A percentile compares a stretch with the other conserved stretches of the same genome.
These are phyloP conservation scores for Pseudobourletiella spinata DNA, from an alignment of 1,140 invertebrate species.

Conservation along the genomic window DNA sequence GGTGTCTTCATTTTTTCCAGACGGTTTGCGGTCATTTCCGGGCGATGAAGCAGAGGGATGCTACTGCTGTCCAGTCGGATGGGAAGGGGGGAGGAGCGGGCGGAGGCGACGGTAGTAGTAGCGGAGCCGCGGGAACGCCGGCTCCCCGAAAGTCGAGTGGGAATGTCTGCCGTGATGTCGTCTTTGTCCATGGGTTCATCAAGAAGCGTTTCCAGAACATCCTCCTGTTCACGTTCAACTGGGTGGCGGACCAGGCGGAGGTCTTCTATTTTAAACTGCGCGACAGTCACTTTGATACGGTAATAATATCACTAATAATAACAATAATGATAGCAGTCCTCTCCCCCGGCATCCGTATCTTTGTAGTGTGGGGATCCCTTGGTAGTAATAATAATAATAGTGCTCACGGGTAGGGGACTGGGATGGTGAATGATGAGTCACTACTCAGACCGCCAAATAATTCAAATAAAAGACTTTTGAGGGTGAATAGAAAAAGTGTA, in stretches of 20 bases:
- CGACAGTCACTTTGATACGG: neutral
- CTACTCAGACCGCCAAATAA: no score
- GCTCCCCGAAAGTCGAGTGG: slow-evolving; percentile 37
- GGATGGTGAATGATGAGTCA: no score
- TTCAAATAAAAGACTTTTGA: no score
- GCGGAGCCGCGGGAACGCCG: neutral
- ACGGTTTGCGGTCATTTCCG: slow-evolving; percentile 55
- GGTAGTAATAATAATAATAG: neutral
- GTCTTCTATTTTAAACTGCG: slow-evolving; percentile 22
- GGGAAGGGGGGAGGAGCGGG: neutral
- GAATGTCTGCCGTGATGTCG: neutral
- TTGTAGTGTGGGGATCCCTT: no score
- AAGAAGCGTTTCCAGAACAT: slow-evolving; percentile 21
- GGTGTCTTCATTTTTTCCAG: no score
- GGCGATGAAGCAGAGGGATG: slow-evolving; percentile 19
- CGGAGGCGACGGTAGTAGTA: neutral
- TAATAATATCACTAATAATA: no score
- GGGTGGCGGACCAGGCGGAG: neutral
- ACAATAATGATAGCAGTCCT: no score
- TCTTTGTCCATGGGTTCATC: slow-evolving; percentile 16
- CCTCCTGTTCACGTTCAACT: slow-evolving; percentile 8
- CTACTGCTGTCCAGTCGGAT: neutral
- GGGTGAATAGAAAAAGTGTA: no score
- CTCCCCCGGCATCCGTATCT: no score
- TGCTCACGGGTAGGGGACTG: no score